A percentile compares a stretch with the other conserved stretches of the same genome.
These are phyloP conservation scores for Carpatolechia fugitivella DNA, from an alignment of 2,888 invertebrate species.

Conservation along the genomic window DNA sequence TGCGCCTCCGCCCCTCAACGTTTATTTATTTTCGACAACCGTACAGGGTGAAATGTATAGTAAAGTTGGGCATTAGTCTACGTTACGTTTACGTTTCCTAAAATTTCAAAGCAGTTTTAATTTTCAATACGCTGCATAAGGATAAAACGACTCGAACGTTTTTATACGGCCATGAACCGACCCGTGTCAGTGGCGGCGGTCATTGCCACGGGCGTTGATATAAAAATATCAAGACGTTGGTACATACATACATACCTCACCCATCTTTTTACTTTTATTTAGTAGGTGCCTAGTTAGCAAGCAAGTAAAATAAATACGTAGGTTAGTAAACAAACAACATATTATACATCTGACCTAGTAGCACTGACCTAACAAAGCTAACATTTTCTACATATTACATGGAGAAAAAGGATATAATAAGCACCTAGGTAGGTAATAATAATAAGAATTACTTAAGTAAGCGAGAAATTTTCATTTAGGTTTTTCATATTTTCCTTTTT, in stretches of 20 bases:
- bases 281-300: not conserved
- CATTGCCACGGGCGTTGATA: conserved; percentile 70
- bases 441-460: too few species aligned
- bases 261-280: too few species aligned
- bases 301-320: not conserved
- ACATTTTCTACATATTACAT: too few species aligned
- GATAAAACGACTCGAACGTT: conserved; percentile 46
- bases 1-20: conserved; percentile 33
- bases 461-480: too few species aligned
- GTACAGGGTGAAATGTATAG: conserved; percentile 21
- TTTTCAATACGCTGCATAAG: conserved; percentile 28
- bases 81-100: not conserved
- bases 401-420: too few species aligned
- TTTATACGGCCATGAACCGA: conserved; percentile 72
- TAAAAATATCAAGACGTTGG: conserved; percentile 66
- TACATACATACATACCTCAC: not conserved
- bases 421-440: too few species aligned
- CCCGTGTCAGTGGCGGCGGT: conserved; percentile 56
- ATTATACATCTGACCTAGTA: too few species aligned
- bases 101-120: conserved; percentile 8
- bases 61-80: conserved; percentile 1
- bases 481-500: too few species aligned
- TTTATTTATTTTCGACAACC: conserved; percentile 70
- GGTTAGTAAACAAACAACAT: too few species aligned
- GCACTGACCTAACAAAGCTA: too few species aligned